These are phyloP conservation scores for Epinephelus awoara DNA, from an alignment of 2,797 vertebrate species.

Conservation along the genomic window DNA sequence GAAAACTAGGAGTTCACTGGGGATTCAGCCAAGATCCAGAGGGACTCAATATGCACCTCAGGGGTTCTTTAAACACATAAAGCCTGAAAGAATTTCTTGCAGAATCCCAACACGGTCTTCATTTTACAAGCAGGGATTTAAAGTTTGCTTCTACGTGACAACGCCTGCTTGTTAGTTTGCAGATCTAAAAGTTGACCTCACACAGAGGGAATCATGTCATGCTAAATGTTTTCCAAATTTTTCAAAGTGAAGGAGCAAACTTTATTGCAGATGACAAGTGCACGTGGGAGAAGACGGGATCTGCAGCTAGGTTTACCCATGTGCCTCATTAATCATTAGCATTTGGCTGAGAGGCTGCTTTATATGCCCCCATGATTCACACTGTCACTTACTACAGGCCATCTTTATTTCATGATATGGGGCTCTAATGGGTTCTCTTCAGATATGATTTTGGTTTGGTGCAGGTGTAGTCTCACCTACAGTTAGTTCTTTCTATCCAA, in stretches of 20 bases:
- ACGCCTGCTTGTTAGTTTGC: neutral
- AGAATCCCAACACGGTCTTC: neutral
- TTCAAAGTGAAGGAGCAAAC: conserved; percentile 15
- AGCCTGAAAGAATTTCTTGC: neutral
- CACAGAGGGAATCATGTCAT: conserved; percentile 2
- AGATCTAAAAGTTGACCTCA: conserved; percentile 20
- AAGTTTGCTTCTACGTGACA: neutral
- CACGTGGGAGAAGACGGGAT: conserved; percentile 27
- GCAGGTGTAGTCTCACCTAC: neutral
- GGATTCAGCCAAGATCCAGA: conserved; percentile 56
- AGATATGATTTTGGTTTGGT: conserved; percentile 1
- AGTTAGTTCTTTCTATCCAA: neutral
- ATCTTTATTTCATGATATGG: conserved; percentile 37
- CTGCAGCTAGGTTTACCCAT: conserved; percentile 29
- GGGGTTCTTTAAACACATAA: conserved; percentile 16
- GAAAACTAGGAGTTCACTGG: conserved; percentile 54
- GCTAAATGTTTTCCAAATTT: neutral
- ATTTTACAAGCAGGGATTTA: neutral
- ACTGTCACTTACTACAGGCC: conserved; percentile 51
- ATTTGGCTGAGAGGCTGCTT: conserved; percentile 57
- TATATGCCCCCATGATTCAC: conserved; percentile 37
- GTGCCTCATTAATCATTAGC: conserved; percentile 64
- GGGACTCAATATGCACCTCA: conserved; percentile 28
- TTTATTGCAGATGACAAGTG: conserved; percentile 49
- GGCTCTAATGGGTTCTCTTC: conserved; percentile 32